Conservation (phyloP, 2,797 vertebrate species). For the Phylloscopus collybita region DNA sequence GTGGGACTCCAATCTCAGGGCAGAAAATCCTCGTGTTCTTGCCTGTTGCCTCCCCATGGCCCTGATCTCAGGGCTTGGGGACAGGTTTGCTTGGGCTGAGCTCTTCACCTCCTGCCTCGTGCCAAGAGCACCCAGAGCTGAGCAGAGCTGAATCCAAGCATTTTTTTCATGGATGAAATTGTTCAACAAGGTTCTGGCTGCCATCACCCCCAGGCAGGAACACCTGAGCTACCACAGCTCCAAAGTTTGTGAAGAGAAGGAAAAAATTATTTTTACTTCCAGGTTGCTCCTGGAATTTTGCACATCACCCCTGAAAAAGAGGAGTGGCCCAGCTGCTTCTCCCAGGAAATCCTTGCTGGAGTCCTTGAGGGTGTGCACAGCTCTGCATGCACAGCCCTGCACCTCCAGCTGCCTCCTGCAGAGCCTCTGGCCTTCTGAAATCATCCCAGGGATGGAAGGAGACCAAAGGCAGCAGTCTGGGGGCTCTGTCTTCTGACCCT, state of each 20-base stretch:
- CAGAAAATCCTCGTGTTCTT: neutral
- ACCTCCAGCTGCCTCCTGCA: neutral
- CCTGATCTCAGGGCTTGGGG: neutral
- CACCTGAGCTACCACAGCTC: neutral
- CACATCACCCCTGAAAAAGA: neutral
- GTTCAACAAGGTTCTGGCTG: neutral
- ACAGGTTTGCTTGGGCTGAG: neutral
- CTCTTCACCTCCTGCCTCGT: neutral
- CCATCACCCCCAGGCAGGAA: fast-evolving
- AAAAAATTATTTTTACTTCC: neutral
- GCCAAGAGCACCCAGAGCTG: neutral
- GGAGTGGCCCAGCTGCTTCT: neutral
- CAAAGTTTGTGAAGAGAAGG: neutral
- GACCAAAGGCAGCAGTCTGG: neutral
- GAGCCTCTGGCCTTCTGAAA: neutral
- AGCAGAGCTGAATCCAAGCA: neutral
- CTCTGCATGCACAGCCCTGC: neutral
- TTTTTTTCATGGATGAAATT: neutral
- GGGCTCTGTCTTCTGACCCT: neutral
- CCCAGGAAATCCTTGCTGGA: neutral
- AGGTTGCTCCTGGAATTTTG: neutral
- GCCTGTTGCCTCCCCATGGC: no score
- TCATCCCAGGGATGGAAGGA: neutral
- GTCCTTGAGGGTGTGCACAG: neutral
- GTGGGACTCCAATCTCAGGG: neutral